phyloP scores from a whole-genome alignment of 2,113 vertebrate genomes.

The Sturnus vulgaris region DNA sequence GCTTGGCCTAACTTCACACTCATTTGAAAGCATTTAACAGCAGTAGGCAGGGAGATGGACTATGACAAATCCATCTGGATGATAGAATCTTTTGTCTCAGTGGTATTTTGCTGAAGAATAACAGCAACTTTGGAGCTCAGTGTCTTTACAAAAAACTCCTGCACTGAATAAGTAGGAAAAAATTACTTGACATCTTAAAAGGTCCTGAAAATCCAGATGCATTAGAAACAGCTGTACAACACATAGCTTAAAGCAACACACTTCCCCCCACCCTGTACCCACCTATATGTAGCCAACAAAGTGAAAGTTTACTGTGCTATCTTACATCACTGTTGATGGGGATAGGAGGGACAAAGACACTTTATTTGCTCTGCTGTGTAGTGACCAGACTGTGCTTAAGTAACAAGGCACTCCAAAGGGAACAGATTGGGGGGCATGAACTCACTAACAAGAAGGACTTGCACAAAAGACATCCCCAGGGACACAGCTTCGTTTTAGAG shows the following conservation, averaged over 20 bases:
- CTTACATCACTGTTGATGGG: not conserved
- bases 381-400: not conserved
- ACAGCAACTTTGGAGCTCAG: not conserved
- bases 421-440: not conserved
- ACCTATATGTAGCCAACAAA: not conserved
- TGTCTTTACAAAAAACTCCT: not conserved
- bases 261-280: accelerated
- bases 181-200: not conserved
- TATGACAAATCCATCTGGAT: conserved; percentile 23
- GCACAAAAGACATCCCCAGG: not conserved
- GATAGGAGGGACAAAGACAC: not conserved
- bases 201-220: not conserved
- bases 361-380: not conserved
- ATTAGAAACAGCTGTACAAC: not conserved
- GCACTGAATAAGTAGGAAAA: not conserved
- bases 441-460: not conserved
- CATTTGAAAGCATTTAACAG: not conserved
- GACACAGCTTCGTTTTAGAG: not conserved
- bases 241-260: not conserved
- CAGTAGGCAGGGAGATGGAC: not conserved
- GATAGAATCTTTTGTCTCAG: not conserved
- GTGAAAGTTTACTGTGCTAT: not conserved
- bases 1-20: not conserved
- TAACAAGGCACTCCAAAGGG: not conserved
- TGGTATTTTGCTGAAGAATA: not conserved